These are phyloP conservation scores for Panopea generosa DNA, from an alignment of 2,888 invertebrate species.

Conservation along the genomic window DNA sequence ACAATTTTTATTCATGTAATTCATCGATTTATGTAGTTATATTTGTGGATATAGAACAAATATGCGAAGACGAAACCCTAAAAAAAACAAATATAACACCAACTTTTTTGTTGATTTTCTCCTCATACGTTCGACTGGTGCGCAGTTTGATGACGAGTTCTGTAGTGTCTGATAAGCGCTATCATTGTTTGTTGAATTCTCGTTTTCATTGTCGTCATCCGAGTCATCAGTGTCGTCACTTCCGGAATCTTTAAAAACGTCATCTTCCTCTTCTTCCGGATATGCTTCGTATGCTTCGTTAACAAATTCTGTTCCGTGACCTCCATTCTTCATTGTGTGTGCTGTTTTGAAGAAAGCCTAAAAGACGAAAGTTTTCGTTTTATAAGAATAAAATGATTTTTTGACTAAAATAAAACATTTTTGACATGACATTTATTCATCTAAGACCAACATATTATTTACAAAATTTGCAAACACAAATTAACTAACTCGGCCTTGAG, in stretches of 20 bases:
- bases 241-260: conserved; percentile 22
- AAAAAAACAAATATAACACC: background rate
- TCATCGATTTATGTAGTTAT: too few relatives aligned
- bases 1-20: too few relatives aligned
- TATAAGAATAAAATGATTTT: too few relatives aligned
- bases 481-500: too few relatives aligned
- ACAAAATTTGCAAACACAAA: too few relatives aligned
- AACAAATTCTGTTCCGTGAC: conserved; percentile 16
- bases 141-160: too few relatives aligned
- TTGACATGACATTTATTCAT: too few relatives aligned
- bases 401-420: too few relatives aligned
- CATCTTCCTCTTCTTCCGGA: conserved; percentile 30
- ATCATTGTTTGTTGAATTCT: conserved; percentile 11
- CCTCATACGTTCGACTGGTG: background rate
- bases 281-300: conserved; percentile 41
- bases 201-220: conserved; percentile 19
- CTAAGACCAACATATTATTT: too few relatives aligned
- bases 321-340: conserved; percentile 18
- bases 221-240: conserved; percentile 33
- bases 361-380: background rate
- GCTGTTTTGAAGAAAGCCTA: conserved; percentile 29
- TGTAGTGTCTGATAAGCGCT: conserved; percentile 19
- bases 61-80: too few relatives aligned
- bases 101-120: conserved; percentile 1
- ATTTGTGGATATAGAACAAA: too few relatives aligned